These are phyloP conservation scores for Onchidella celtica DNA, from an alignment of 2,888 invertebrate genomes.

Conservation along the genomic window DNA sequence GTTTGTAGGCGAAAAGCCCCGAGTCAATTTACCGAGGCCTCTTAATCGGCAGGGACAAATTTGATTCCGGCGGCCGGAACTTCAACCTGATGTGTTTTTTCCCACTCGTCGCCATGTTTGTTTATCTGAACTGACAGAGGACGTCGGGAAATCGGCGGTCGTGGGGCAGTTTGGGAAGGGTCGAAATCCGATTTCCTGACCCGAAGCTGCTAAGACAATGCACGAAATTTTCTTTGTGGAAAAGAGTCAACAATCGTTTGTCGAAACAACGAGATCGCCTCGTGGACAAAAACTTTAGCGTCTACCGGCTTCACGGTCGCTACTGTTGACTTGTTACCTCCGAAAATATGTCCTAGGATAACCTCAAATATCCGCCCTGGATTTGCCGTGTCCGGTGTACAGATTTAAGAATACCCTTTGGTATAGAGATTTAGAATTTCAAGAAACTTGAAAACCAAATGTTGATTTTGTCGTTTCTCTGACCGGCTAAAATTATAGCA, in stretches of 20 bases:
- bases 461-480: neutral
- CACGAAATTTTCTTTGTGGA: conserved; percentile 31
- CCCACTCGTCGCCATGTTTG: conserved; percentile 22
- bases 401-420: neutral
- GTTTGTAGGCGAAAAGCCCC: conserved; percentile 15
- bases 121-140: conserved; percentile 12
- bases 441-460: conserved; percentile 15
- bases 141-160: conserved; percentile 4
- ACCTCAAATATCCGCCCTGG: conserved; percentile 35
- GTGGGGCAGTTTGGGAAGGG: conserved; percentile 6
- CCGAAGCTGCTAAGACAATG: conserved; percentile 36
- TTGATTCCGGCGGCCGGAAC: conserved; percentile 36
- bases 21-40: conserved; percentile 34
- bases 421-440: conserved; percentile 18
- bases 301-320: conserved; percentile 13
- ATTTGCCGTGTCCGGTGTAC: conserved; percentile 9
- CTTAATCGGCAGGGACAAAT: conserved; percentile 43
- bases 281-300: conserved; percentile 1
- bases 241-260: neutral
- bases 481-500: neutral
- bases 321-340: conserved; percentile 4
- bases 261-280: neutral
- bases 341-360: conserved; percentile 16
- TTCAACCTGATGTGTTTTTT: conserved; percentile 9
- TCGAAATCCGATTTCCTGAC: conserved; percentile 44